Percentiles rank a stretch among this genome's conserved stretches.
Conservation (phyloP, 2,797 vertebrate species). For the Bovichtus diacanthus region DNA sequence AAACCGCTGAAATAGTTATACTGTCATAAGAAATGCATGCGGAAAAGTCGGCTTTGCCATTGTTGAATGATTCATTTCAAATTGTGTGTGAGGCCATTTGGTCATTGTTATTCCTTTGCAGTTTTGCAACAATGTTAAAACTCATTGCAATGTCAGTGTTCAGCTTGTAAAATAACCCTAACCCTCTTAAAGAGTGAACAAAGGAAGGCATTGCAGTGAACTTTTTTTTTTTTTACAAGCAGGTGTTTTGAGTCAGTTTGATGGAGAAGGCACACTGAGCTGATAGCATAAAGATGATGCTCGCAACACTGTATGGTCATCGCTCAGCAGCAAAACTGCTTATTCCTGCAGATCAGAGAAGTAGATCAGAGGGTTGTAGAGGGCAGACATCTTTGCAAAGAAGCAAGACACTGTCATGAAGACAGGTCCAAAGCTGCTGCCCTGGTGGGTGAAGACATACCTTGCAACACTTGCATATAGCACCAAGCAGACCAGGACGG, state of each 20-base stretch:
- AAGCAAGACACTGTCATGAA: not conserved
- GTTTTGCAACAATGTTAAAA: not conserved
- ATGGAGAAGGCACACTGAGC: not conserved
- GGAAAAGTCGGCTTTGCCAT: slow-evolving; percentile 38
- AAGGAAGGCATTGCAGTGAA: not conserved
- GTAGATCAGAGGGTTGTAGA: not conserved
- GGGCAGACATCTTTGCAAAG: not conserved
- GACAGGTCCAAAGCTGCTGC: not conserved
- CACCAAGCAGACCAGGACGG: not conserved
- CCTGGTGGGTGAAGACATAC: not conserved
- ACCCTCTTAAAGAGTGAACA: not conserved
- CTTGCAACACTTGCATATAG: not conserved
- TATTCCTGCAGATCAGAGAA: not conserved
- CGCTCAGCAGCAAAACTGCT: no score
- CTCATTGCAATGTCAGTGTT: not conserved
- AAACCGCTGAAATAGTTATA: slow-evolving; percentile 61
- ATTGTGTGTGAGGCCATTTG: slow-evolving; percentile 11
- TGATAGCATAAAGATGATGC: not conserved
- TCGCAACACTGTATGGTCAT: not conserved
- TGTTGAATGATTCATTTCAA: slow-evolving; percentile 59
- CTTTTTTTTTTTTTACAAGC: not conserved
- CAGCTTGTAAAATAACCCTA: not conserved
- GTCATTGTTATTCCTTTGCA: slow-evolving; percentile 27
- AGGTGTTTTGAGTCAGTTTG: not conserved
- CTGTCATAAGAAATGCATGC: slow-evolving; percentile 63